These are phyloP conservation scores for Otocyon megalotis DNA, from an alignment of 2,113 vertebrate species.

Conservation along the genomic window DNA sequence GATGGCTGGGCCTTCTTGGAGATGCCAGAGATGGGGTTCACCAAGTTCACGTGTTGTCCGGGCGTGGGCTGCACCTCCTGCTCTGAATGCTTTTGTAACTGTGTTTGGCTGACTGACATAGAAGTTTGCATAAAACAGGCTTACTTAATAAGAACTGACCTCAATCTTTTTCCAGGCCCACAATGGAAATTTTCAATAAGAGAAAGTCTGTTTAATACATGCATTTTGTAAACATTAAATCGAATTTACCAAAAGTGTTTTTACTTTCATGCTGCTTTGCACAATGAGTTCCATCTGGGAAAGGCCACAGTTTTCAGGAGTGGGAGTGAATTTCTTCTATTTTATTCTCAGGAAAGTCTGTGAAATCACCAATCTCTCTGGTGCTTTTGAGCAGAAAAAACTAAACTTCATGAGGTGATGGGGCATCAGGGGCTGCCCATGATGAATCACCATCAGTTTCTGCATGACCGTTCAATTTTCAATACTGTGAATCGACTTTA, in stretches of 20 bases:
- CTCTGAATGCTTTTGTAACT: background rate
- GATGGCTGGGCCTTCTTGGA: too few species aligned
- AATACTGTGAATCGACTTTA: background rate
- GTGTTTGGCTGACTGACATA: background rate
- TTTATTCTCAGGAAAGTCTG: conserved; percentile 54
- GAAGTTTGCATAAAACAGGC: background rate
- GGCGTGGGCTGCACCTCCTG: accelerated
- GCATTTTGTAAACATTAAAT: conserved; percentile 66
- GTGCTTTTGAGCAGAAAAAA: conserved; percentile 4
- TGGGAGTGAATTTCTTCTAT: conserved; percentile 25
- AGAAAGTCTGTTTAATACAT: conserved; percentile 70
- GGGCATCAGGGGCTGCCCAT: background rate
- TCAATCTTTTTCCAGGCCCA: conserved; percentile 65
- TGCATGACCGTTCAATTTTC: background rate
- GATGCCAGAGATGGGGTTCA: background rate
- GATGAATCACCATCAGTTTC: background rate
- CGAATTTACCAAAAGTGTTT: background rate
- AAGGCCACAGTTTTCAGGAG: conserved; percentile 42
- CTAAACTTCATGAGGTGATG: background rate
- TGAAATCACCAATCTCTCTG: conserved; percentile 4
- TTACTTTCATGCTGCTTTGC: conserved; percentile 28
- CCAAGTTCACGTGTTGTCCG: background rate
- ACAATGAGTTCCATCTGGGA: conserved; percentile 67
- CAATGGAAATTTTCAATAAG: conserved; percentile 61
- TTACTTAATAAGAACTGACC: conserved; percentile 37